phyloP scores from a whole-genome alignment of 2,113 vertebrate species.

The Camarhynchus parvulus region DNA sequence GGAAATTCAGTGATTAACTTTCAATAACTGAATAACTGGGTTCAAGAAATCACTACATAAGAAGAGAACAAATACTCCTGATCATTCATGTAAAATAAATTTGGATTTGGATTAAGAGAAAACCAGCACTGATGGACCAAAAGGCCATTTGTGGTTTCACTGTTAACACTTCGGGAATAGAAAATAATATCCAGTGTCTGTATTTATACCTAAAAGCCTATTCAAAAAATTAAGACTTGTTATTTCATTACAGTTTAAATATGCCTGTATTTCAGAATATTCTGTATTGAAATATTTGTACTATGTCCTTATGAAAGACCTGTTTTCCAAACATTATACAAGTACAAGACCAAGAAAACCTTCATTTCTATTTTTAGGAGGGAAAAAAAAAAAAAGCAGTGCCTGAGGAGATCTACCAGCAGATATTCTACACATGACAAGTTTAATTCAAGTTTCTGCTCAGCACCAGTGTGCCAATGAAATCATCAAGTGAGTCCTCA shows the following conservation, averaged over 20 bases:
- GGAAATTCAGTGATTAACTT: not conserved
- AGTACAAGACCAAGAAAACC: not conserved
- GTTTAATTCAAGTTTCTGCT: not conserved
- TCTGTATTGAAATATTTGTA: not conserved
- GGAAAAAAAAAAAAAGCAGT: fast-evolving
- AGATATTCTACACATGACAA: not conserved
- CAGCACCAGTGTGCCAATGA: not conserved
- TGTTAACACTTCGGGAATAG: not conserved
- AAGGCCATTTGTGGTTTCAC: not conserved
- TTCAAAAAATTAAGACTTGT: not conserved
- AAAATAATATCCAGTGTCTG: not conserved
- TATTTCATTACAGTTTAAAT: not conserved
- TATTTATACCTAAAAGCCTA: not conserved
- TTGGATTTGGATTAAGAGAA: not conserved
- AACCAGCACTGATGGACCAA: not conserved
- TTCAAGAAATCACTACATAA: not conserved
- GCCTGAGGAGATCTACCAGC: not conserved
- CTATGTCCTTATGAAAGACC: not conserved
- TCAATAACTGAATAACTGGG: not conserved
- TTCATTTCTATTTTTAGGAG: not conserved
- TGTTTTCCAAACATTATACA: not conserved
- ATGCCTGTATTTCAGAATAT: not conserved
- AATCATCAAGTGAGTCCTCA: not conserved
- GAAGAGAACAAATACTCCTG: not conserved
- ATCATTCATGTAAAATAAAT: not conserved